Conservation (phyloP, 2,888 invertebrate species). For the Sicus ferrugineus region DNA sequence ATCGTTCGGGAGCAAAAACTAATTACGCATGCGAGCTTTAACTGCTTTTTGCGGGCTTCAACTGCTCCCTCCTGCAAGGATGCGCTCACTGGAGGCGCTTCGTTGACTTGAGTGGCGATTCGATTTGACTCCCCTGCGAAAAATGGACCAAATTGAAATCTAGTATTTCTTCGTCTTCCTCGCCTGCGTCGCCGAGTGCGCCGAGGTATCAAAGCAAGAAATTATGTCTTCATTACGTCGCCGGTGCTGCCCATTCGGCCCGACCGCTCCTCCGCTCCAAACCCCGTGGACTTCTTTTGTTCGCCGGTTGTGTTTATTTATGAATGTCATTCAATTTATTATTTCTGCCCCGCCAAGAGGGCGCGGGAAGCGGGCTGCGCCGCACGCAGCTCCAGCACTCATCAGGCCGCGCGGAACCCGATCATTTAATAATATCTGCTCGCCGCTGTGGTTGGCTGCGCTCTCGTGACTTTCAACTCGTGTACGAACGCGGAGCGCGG, state of each 20-base stretch:
- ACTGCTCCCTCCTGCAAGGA: too few species aligned
- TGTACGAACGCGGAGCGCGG: background rate
- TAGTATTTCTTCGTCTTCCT: background rate
- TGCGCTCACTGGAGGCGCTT: too few species aligned
- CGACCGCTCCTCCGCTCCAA: background rate
- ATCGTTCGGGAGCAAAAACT: background rate
- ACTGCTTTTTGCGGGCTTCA: background rate
- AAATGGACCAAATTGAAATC: background rate
- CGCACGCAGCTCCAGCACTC: conserved; percentile 45
- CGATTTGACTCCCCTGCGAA: background rate
- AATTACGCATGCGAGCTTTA: background rate
- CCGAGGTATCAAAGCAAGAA: background rate
- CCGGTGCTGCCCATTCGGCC: conserved; percentile 7
- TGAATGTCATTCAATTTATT: conserved; percentile 63
- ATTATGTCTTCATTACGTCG: conserved; percentile 31
- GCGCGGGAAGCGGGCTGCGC: conserved; percentile 52
- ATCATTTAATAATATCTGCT: conserved; percentile 18
- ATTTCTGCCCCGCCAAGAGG: conserved; percentile 49
- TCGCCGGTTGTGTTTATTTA: conserved; percentile 56
- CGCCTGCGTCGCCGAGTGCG: background rate
- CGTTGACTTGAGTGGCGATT: background rate
- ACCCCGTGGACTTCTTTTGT: background rate
- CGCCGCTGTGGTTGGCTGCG: background rate
- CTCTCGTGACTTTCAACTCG: conserved; percentile 21
- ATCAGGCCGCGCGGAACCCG: conserved; percentile 10